Percentiles rank a stretch among this genome's conserved stretches.
Evolutionary conservation across 2,888 invertebrate genomes (phyloP).

Genomic region (Cylloceria caligata): DNA sequence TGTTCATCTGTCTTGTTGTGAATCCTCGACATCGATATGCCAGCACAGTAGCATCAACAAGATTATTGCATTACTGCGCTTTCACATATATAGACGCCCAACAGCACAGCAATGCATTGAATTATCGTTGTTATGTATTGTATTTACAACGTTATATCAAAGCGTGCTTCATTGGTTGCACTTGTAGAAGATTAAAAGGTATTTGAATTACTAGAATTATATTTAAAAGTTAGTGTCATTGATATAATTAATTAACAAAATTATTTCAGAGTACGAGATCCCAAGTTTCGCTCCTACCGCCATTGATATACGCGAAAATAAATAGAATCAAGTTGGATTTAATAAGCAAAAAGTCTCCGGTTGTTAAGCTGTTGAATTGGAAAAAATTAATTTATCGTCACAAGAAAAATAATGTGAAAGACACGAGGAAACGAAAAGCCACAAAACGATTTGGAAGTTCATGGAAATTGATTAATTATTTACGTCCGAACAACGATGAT

Average conservation of each 20-base stretch:
- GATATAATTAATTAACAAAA: background rate
- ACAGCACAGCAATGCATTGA: slow-evolving; percentile 34
- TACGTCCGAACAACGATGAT: slow-evolving; percentile 6
- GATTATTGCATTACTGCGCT: slow-evolving; percentile 21
- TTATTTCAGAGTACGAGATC: slow-evolving; percentile 45
- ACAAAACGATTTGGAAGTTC: slow-evolving; percentile 74
- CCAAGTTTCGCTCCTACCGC: slow-evolving; percentile 35
- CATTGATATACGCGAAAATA: slow-evolving; percentile 74
- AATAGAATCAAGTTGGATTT: slow-evolving; percentile 82
- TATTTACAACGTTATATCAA: slow-evolving; percentile 18
- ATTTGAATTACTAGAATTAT: slow-evolving; percentile 10
- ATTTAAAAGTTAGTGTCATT: background rate
- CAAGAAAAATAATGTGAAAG: background rate
- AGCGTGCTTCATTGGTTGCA: slow-evolving; percentile 29
- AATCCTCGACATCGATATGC: slow-evolving; percentile 32
- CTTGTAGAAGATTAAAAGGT: slow-evolving; percentile 35
- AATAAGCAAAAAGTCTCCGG: slow-evolving; percentile 5
- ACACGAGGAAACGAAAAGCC: background rate
- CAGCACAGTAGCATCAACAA: slow-evolving; percentile 24
- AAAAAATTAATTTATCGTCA: slow-evolving; percentile 12
- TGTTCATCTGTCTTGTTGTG: slow-evolving; percentile 51
- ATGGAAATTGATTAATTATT: slow-evolving; percentile 27
- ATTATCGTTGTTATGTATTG: slow-evolving; percentile 7
- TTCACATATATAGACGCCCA: slow-evolving; percentile 33
- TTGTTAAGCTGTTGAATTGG: background rate